A percentile compares a stretch with the other conserved stretches of the same genome.
phyloP scores from a whole-genome alignment of 2,113 vertebrate genomes.

The Telmatochromis sp. region DNA sequence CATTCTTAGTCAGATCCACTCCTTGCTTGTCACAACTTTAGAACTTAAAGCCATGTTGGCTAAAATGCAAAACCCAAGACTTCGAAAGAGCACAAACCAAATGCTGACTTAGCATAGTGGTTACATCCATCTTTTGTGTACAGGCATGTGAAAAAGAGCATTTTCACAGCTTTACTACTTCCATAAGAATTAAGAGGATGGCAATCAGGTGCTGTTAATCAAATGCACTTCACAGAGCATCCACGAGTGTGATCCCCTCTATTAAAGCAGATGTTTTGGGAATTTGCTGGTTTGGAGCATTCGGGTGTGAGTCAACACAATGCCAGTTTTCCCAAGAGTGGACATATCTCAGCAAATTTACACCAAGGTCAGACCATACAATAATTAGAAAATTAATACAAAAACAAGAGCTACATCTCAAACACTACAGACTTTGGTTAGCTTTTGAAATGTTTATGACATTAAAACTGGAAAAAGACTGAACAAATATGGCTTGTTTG shows the following conservation, averaged over 20 bases:
- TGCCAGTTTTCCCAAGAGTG: not conserved
- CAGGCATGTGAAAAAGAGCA: not conserved
- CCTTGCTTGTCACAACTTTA: not conserved
- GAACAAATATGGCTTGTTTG: not conserved
- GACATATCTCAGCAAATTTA: not conserved
- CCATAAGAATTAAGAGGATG: not conserved
- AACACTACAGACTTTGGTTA: not conserved
- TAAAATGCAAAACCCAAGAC: not conserved
- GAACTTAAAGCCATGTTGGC: not conserved
- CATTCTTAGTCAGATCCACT: not conserved
- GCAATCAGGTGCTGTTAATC: not conserved
- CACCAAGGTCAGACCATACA: not conserved
- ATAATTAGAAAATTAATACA: not conserved
- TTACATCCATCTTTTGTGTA: not conserved
- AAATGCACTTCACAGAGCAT: not conserved
- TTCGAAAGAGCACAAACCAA: not conserved
- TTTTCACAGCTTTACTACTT: not conserved
- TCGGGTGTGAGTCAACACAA: not conserved
- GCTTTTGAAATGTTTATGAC: not conserved
- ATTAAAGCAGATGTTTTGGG: not conserved
- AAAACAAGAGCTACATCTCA: not conserved
- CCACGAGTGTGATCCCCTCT: not conserved
- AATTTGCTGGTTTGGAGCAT: not conserved
- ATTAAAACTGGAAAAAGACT: not conserved
- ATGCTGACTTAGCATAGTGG: not conserved